These are phyloP conservation scores for Motacilla tschutschensis DNA, from an alignment of 2,113 vertebrate species.

Conservation along the genomic window DNA sequence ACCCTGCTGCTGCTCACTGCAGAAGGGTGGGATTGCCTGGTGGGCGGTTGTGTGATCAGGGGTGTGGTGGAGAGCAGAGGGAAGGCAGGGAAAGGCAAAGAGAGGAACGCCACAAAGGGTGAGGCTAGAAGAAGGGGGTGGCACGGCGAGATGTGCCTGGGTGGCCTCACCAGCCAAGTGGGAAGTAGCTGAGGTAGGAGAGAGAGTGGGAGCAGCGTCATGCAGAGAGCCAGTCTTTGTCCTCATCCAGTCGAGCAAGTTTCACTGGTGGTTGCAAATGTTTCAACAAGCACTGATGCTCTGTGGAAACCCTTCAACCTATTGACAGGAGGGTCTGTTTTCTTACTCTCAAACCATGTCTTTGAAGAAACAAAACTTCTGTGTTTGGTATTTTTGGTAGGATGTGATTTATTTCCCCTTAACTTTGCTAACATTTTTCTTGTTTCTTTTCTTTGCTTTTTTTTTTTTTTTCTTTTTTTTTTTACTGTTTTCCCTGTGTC, in stretches of 20 bases:
- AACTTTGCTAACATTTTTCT: background rate
- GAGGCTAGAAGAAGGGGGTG: background rate
- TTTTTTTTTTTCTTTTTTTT: rapidly evolving
- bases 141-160: background rate
- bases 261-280: background rate
- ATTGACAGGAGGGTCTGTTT: background rate
- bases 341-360: background rate
- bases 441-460: background rate
- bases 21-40: rapidly evolving
- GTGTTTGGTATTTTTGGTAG: background rate
- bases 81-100: background rate
- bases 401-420: background rate
- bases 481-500: background rate
- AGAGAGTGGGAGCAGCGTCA: background rate
- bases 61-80: background rate
- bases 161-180: background rate
- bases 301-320: background rate
- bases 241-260: background rate
- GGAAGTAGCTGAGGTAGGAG: background rate
- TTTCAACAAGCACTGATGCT: background rate
- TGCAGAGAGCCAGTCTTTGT: background rate
- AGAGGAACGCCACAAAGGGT: background rate
- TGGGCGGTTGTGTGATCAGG: background rate
- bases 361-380: background rate
- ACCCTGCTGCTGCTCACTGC: background rate